These are phyloP conservation scores for Micropterix aruncella DNA, from an alignment of 2,888 invertebrate genomes.

Conservation along the genomic window DNA sequence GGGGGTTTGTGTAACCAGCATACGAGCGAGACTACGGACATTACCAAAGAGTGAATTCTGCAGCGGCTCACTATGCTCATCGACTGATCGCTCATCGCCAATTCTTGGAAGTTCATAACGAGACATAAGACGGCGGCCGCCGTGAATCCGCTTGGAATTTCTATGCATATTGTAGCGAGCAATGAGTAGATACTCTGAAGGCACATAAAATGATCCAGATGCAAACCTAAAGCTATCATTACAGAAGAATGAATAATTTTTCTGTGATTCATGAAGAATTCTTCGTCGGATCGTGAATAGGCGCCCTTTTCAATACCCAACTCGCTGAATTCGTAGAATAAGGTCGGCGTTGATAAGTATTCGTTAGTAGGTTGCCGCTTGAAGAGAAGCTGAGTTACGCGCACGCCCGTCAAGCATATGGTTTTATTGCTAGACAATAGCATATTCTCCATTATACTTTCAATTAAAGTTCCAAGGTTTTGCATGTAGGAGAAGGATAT, in stretches of 20 bases:
- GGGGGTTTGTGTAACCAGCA: slow-evolving; percentile 47
- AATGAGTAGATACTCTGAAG: slow-evolving; percentile 38
- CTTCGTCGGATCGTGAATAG: slow-evolving; percentile 30
- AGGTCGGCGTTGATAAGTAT: slow-evolving; percentile 24
- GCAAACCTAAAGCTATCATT: slow-evolving; percentile 27
- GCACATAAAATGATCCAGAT: slow-evolving; percentile 30
- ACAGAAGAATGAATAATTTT: slow-evolving; percentile 31
- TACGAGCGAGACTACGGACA: slow-evolving; percentile 43
- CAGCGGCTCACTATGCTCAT: slow-evolving; percentile 24
- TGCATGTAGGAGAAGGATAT: slow-evolving; percentile 23
- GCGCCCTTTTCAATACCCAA: slow-evolving; percentile 25
- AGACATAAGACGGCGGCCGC: slow-evolving; percentile 42
- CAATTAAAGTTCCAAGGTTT: slow-evolving; percentile 30
- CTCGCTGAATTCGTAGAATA: slow-evolving; percentile 26
- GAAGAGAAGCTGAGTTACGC: slow-evolving; percentile 29
- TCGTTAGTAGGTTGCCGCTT: slow-evolving; percentile 27
- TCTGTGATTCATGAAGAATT: slow-evolving; percentile 33
- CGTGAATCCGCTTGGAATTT: slow-evolving; percentile 46
- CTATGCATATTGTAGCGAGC: slow-evolving; percentile 38
- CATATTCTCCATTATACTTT: slow-evolving; percentile 22
- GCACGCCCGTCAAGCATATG: slow-evolving; percentile 17
- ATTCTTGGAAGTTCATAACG: slow-evolving; percentile 46
- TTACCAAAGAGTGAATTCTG: slow-evolving; percentile 43
- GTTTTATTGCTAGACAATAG: background rate
- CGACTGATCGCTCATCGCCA: slow-evolving; percentile 25